Conservation (phyloP, 2,113 vertebrate genomes). For the Silurus meridionalis region DNA sequence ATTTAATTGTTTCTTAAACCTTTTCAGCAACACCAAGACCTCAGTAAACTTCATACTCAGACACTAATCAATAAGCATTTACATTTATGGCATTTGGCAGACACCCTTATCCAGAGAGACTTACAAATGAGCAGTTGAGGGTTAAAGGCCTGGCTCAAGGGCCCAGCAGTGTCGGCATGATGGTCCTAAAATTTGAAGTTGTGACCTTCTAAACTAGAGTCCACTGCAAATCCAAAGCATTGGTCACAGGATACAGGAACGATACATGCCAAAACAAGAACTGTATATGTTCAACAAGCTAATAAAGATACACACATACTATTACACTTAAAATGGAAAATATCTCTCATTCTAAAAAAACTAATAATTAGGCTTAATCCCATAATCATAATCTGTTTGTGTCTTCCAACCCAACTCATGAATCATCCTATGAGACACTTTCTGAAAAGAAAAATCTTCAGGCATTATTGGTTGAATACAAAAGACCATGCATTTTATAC, state of each 20-base stretch:
- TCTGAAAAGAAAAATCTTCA: background rate
- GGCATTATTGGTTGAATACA: background rate
- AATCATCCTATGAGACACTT: conserved; percentile 3
- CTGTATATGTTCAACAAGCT: background rate
- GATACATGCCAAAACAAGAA: background rate
- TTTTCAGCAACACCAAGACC: background rate
- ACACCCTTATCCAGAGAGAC: too few species aligned
- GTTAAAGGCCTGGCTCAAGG: too few species aligned
- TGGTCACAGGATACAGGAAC: background rate
- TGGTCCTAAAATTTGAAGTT: too few species aligned
- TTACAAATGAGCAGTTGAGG: too few species aligned
- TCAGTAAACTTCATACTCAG: background rate
- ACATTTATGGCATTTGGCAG: too few species aligned
- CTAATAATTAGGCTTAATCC: background rate
- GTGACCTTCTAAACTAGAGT: too few species aligned
- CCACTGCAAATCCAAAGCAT: too few species aligned
- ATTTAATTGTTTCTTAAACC: background rate
- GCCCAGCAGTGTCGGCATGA: too few species aligned
- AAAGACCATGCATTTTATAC: background rate
- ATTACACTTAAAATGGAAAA: background rate
- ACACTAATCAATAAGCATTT: background rate
- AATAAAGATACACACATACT: background rate
- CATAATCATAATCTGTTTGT: background rate
- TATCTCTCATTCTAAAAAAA: background rate
- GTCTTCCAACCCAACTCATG: background rate